These are phyloP conservation scores for Nymphalis io DNA, from an alignment of 1,140 invertebrate species.

Conservation along the genomic window DNA sequence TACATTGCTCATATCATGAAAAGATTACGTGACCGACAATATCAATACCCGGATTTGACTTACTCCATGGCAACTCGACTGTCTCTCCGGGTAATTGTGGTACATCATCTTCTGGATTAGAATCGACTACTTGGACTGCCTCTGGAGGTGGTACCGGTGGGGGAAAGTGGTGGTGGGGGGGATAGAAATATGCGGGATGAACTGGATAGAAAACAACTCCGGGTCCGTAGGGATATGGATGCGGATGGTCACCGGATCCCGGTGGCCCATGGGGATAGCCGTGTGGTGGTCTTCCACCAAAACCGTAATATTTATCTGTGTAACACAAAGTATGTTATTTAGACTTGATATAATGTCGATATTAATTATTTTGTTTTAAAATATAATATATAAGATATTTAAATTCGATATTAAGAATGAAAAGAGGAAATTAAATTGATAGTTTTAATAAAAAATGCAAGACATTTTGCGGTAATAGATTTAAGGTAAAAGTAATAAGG, in stretches of 20 bases:
- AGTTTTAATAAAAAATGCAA: too few species aligned
- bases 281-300: conserved; percentile 53
- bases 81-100: conserved; percentile 71
- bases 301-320: conserved; percentile 71
- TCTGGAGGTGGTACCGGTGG: conserved; percentile 31
- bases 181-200: conserved; percentile 70
- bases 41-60: conserved; percentile 46
- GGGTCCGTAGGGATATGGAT: conserved; percentile 50
- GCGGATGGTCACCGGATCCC: conserved; percentile 44
- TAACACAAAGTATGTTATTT: conserved; percentile 30
- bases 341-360: neutral
- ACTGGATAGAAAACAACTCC: conserved; percentile 65
- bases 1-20: neutral
- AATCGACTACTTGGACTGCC: conserved; percentile 47
- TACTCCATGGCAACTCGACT: conserved; percentile 75
- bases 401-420: too few species aligned
- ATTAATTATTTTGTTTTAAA: too few species aligned
- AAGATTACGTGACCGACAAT: conserved; percentile 24
- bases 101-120: conserved; percentile 48
- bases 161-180: conserved; percentile 46
- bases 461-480: too few species aligned
- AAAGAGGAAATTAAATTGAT: too few species aligned
- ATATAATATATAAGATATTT: too few species aligned
- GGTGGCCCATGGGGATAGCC: conserved; percentile 52
- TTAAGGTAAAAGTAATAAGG: too few species aligned